phyloP scores from a whole-genome alignment of 2,888 invertebrate genomes.

The Tipula lateralis region DNA sequence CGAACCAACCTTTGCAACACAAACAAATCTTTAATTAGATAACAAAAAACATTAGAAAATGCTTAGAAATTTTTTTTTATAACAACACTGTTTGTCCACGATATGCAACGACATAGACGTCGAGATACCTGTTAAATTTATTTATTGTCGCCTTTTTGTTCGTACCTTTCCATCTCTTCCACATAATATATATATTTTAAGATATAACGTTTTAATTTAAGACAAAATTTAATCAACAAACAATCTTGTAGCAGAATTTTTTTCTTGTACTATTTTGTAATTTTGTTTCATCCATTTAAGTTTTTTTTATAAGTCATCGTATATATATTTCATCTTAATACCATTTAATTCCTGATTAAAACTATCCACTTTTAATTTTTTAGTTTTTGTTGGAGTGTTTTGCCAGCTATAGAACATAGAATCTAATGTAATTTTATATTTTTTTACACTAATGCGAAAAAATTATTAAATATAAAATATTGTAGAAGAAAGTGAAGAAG shows the following conservation, averaged over 20 bases:
- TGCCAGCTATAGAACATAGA: background rate
- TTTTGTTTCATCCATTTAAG: background rate
- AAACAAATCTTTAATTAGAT: background rate
- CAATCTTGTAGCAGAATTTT: background rate
- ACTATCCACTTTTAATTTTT: background rate
- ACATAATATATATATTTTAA: background rate
- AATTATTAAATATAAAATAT: background rate
- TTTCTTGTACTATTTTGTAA: background rate
- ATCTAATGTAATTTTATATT: background rate
- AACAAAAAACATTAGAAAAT: background rate
- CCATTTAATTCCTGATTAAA: slow-evolving; percentile 19
- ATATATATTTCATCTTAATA: background rate
- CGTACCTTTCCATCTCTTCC: background rate
- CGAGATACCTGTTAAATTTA: background rate
- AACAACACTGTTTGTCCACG: background rate
- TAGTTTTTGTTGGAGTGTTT: background rate
- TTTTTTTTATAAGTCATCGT: background rate
- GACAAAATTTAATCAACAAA: background rate
- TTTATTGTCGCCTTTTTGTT: background rate
- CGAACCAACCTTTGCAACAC: background rate
- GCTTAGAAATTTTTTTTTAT: background rate
- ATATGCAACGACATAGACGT: background rate
- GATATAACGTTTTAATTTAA: background rate
- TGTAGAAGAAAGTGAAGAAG: background rate
- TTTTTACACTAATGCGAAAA: background rate